phyloP scores from a whole-genome alignment of 2,113 vertebrate species.

The Camelus bactrianus region DNA sequence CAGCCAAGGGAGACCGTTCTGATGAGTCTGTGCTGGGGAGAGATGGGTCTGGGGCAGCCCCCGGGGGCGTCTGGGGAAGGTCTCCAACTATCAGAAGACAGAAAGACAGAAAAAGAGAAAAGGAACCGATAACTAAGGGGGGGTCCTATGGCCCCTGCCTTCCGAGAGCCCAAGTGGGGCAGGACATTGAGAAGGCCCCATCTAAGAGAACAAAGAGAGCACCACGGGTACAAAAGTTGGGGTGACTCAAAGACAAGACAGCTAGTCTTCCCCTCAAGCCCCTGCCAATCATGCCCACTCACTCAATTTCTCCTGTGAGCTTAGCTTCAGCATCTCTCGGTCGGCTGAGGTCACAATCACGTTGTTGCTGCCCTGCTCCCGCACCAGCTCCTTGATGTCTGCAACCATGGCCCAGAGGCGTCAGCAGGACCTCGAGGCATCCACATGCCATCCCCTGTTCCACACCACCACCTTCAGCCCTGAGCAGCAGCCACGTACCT shows the following conservation, averaged over 20 bases:
- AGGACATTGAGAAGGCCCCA: not conserved
- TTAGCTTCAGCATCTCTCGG: slow-evolving; percentile 90
- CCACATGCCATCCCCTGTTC: rapidly evolving
- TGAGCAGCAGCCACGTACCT: slow-evolving; percentile 82
- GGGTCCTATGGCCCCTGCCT: rapidly evolving
- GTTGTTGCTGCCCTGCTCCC: slow-evolving; percentile 91
- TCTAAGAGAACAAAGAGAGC: not conserved
- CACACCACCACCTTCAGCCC: not conserved
- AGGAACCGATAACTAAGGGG: rapidly evolving
- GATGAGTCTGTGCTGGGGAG: slow-evolving; percentile 82
- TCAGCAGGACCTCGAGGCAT: not conserved
- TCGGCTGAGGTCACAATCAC: slow-evolving; percentile 92
- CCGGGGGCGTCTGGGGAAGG: slow-evolving; percentile 76
- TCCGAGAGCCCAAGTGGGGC: not conserved
- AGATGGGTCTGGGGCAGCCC: slow-evolving; percentile 72
- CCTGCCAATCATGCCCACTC: not conserved
- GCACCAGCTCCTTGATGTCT: slow-evolving; percentile 93
- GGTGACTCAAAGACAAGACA: not conserved
- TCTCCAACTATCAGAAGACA: slow-evolving; percentile 74
- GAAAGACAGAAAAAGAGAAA: not conserved
- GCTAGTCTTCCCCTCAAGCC: not conserved
- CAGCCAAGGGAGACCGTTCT: slow-evolving; percentile 69
- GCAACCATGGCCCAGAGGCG: not conserved
- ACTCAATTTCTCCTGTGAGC: slow-evolving; percentile 91
- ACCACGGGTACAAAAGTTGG: not conserved